Evolutionary conservation across 2,797 vertebrate genomes (phyloP).

Genomic region (Threskiornis aethiopicus): DNA sequence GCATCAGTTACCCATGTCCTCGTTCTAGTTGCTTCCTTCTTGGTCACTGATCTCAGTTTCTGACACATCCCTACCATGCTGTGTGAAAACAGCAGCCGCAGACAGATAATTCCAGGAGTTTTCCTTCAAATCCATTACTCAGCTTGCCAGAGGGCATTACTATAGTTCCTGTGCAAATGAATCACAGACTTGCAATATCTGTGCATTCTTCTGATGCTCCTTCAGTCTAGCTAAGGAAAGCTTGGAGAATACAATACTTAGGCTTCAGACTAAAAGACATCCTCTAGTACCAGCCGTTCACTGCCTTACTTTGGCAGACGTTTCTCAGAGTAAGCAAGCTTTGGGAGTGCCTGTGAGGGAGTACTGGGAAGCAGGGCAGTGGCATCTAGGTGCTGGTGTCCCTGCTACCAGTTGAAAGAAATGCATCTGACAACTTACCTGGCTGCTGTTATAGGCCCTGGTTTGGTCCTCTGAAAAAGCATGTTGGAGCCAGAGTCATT

Average conservation of each 20-base stretch:
- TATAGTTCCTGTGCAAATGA: not conserved
- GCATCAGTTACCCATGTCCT: not conserved
- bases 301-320: not conserved
- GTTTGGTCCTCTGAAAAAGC: slow-evolving; percentile 79
- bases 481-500: not conserved
- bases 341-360: not conserved
- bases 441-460: slow-evolving; percentile 80
- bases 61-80: not conserved
- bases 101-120: not conserved
- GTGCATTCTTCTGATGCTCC: not conserved
- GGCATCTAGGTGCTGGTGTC: not conserved
- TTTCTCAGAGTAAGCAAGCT: not conserved
- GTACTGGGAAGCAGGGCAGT: not conserved
- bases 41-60: not conserved
- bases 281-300: not conserved
- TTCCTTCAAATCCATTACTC: not conserved
- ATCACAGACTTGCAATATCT: not conserved
- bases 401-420: not conserved
- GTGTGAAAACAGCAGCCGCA: not conserved
- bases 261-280: not conserved
- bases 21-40: not conserved
- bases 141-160: not conserved
- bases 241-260: not conserved
- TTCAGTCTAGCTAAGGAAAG: not conserved
- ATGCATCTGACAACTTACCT: slow-evolving; percentile 74